Base-by-base conservation (phyloP, 2,797 vertebrate species). In the Atherinosoma microstoma region DNA sequence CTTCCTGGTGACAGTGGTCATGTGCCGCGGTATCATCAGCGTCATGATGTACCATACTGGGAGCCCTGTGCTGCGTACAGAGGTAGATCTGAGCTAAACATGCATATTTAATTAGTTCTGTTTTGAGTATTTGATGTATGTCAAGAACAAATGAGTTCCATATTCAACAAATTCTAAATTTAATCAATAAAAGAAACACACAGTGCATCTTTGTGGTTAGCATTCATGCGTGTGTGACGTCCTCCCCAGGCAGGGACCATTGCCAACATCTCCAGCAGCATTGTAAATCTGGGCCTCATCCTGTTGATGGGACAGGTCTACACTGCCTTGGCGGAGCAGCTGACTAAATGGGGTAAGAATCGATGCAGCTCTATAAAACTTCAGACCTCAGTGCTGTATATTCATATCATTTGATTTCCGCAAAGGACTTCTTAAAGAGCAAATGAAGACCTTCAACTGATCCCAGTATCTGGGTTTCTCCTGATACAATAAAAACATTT, bases 1-100 rank as follows among this genome's bases (percentile, higher is more conserved):
- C 74, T 96, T 96, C 89, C 87, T 95, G 88, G 94, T 96, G 75
- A 97, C 95, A 0, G 94, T 96, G 71, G 94, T 96, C 76, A 94
- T 94, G 93, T 95, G 95, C 74, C 90, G 90, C 0, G 94, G 94
- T 3, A 95, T 95, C 40, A 83, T 96, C 81, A 96, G 94, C 7
- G 83, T 94, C 64, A 94, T 94, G 91, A 94, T 96, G 92, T 95
- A 94, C 79, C 93, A 92, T 62, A 94, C 90, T 0, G 95, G 93
- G 47, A 96, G 93, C 73, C 79, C 91, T 2, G 79, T 96, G 77
- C 87, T 97, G 71, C 93, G 92, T 63, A 95, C 95, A 58, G 94
- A 96, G 93, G 96, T 94, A 86, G 0, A 2, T 47, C 12, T 16
- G 10, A 66, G 12, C 58, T 32, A 2, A 45, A 45, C 3, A 2